These are phyloP conservation scores for Mastomys natalensis DNA, from an alignment of 2,113 vertebrate species.

Conservation along the genomic window DNA sequence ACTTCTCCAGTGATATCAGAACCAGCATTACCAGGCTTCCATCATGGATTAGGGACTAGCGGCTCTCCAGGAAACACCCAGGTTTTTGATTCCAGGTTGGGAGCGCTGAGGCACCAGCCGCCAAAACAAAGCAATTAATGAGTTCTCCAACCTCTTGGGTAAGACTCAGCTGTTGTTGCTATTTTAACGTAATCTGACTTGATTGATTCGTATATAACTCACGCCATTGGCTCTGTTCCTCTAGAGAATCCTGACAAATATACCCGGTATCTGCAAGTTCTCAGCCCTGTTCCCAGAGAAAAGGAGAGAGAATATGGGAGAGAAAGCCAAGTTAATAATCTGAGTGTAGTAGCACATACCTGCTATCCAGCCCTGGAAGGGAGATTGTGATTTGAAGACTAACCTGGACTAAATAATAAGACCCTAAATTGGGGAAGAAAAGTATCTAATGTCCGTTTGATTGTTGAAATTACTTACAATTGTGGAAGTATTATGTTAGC, in stretches of 20 bases:
- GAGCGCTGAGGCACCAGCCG: neutral
- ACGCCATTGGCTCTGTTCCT: neutral
- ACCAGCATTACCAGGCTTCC: neutral
- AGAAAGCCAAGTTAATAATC: neutral
- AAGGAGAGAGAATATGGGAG: neutral
- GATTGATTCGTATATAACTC: neutral
- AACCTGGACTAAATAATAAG: too few species aligned
- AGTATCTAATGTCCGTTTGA: constrained; percentile 6
- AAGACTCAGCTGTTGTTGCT: neutral
- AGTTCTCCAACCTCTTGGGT: neutral
- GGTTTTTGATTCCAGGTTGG: neutral
- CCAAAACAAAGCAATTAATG: neutral
- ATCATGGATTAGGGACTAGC: neutral
- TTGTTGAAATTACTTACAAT: neutral
- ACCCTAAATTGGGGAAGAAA: neutral
- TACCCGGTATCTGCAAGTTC: neutral
- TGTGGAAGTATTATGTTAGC: neutral
- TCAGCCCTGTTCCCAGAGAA: neutral
- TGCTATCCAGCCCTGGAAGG: neutral
- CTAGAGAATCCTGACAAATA: neutral
- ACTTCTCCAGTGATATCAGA: neutral
- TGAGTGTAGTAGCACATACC: neutral
- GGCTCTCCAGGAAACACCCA: neutral
- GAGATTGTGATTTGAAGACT: neutral
- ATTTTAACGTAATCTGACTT: neutral